Base-by-base conservation (phyloP, 1,140 invertebrate species). In the Paralvinella palmiformis region DNA sequence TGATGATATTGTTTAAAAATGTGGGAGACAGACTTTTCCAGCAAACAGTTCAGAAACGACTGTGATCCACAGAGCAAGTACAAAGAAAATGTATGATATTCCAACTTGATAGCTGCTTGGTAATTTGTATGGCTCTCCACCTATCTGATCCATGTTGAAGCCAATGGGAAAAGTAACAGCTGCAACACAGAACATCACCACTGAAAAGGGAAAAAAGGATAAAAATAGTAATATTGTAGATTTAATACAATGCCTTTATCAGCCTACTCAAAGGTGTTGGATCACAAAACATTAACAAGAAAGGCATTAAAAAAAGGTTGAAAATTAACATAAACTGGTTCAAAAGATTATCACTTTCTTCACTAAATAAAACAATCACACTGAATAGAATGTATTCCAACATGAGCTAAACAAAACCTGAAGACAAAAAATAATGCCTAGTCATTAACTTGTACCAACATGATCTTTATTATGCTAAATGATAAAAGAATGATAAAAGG, bases 151-250 rank as follows among this genome's bases (percentile, higher is more conserved):
- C 31, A 95, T 89, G 79, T 94, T 88, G 75, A 97, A 97, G 29
- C 93, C 93, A 85, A 96, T 90, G 17, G 94, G 94, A 77, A 97
- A 96, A 73, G 96, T 92, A 0, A 97, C 92, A 59, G 94, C 93
- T 63, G 93, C 93, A 63, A 94, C 79, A 74, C 93, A 96, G 77
- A 96, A 97, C 32, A 95, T 81, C n/a, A 96, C 90, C 92, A 96
- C 90, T 92, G 79, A 69, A 88, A 88, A 79, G 68, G 75, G 75
- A 71, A 71, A 64, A 31, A 68, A 57, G n/a, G n/a, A n/a, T n/a
- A n/a, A n/a, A n/a, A n/a, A n/a, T n/a, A n/a, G 24, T 27, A 60
- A 52, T 17, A n/a, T 33, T 31, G 56, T 15, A 15, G 10, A 24
- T n/a, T n/a, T n/a, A n/a, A n/a, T n/a, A n/a, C n/a, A 10, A 24